phyloP scores from a whole-genome alignment of 2,113 vertebrate genomes.

The Recurvirostra avosetta region DNA sequence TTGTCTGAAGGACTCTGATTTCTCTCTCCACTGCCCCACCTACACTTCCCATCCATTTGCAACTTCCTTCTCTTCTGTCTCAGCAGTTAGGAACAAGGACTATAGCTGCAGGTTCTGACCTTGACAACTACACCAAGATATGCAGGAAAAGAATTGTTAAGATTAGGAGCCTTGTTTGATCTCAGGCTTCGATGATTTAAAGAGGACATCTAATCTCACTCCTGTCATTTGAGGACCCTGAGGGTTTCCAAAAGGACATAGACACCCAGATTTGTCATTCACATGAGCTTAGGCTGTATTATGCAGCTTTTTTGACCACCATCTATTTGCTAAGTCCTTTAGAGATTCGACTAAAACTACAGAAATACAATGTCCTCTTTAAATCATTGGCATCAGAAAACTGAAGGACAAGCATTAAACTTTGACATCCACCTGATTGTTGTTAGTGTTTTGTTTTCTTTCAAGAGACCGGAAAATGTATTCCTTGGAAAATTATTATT shows the following conservation, averaged over 20 bases:
- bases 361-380: neutral
- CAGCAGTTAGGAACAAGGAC: neutral
- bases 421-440: neutral
- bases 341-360: neutral
- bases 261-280: constrained; percentile 46
- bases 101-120: neutral
- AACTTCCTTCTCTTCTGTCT: neutral
- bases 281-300: constrained; percentile 57
- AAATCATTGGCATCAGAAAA: constrained; percentile 43
- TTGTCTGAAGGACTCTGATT: neutral
- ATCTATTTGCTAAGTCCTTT: constrained; percentile 17
- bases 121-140: neutral
- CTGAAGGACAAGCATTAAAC: neutral
- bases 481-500: neutral
- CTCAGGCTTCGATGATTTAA: constrained; percentile 58
- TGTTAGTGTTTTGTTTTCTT: neutral
- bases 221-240: constrained; percentile 38
- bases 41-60: neutral
- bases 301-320: constrained; percentile 32
- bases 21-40: neutral
- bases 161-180: constrained; percentile 43
- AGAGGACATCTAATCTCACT: constrained; percentile 54
- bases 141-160: constrained; percentile 40
- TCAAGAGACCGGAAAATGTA: neutral
- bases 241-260: constrained; percentile 39